Evolutionary conservation across 2,113 vertebrate species (phyloP), one percentile per base, ranked within the genome.

Genomic region (Uropsilus gracilis): DNA sequence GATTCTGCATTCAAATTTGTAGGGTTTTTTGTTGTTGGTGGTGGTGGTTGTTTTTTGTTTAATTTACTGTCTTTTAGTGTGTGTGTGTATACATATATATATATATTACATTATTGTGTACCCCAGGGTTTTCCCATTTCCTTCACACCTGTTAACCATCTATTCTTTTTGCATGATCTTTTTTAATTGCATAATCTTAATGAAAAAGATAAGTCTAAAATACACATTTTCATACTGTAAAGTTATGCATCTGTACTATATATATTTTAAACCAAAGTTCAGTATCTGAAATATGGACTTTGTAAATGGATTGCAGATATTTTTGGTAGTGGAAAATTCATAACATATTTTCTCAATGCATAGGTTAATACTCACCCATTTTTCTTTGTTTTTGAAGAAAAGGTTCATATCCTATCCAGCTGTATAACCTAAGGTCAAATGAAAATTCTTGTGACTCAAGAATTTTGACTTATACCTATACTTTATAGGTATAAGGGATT

Each of bases 211-310:
- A 63, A 55, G 30, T 91, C 32, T 78, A 71, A 80, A 59, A 37
- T 44, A 55, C n/a, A 86, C 34, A 78, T 7, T 12, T 30, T 75
- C n/a, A 76, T 55, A 17, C 22, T 16, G 4, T 61, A 59, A 44
- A 89, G 28, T 53, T 86, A 50, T 9, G 16, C 75, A 30, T 73
- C 4, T 88, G 42, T 77, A 55, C 37, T 71, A 0, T 69, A 18
- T 69, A 18, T 90, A 14, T 34, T 85, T 64, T 66, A 77, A 94
- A 32, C 37, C 22, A 83, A 96, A 82, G 32, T 16, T 87, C 8
- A 59, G 1, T 59, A 32, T 32, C 61, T 66, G 9, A 66, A 46
- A 24, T 92, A 17, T 46, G 32, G 20, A 53, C 32, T 78, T 61
- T 63, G 2, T 39, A 0, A n/a, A 4, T 78, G 34, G 22, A 37